Conservation (phyloP, 1,140 invertebrate genomes). For the Papilio polyxenes region DNA sequence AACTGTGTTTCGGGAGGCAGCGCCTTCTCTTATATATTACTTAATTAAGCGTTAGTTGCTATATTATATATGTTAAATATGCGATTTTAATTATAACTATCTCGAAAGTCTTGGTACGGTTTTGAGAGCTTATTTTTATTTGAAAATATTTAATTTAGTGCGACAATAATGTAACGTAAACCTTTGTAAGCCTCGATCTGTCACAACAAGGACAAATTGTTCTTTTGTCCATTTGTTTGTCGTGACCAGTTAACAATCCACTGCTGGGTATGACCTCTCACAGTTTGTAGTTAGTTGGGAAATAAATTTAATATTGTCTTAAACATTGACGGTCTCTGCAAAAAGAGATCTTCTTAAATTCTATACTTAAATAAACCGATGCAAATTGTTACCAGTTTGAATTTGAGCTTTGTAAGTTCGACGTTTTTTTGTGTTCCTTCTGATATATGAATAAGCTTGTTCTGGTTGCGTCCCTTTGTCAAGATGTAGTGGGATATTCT, state of each 20-base stretch:
- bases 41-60: too few relatives aligned
- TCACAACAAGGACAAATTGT: conserved; percentile 23
- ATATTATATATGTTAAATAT: too few relatives aligned
- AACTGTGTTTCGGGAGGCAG: too few relatives aligned
- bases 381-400: too few relatives aligned
- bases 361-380: too few relatives aligned
- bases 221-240: conserved; percentile 25
- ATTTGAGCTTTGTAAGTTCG: too few relatives aligned
- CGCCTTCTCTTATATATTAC: too few relatives aligned
- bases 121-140: not conserved
- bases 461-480: not conserved
- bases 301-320: not conserved
- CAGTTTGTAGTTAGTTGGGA: not conserved
- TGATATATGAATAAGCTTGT: not conserved
- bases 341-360: not conserved
- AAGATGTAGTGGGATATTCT: not conserved
- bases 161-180: not conserved
- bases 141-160: not conserved
- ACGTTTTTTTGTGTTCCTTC: not conserved
- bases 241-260: conserved; percentile 26
- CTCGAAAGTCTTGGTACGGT: not conserved
- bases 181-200: conserved; percentile 24
- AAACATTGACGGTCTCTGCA: not conserved
- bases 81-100: not conserved
- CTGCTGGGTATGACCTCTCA: conserved; percentile 17